Conservation (phyloP, 2,797 vertebrate genomes). For the Micropoecilia bifurca region DNA sequence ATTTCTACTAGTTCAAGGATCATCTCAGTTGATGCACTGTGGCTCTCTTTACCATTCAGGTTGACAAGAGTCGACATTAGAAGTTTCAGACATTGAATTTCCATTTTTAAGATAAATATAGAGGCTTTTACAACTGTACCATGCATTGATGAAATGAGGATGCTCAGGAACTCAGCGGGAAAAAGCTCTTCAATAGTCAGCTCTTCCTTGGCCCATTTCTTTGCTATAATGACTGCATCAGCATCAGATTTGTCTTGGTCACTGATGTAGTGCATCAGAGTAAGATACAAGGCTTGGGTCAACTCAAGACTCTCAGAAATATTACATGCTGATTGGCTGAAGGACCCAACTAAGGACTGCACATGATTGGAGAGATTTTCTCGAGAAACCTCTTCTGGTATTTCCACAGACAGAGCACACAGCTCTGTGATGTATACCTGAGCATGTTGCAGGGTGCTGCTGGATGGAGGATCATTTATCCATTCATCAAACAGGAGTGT, state of each 20-base stretch:
- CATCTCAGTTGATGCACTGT: not conserved
- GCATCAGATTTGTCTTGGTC: rapidly evolving
- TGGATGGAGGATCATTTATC: not conserved
- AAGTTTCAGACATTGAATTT: conserved; percentile 17
- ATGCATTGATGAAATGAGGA: not conserved
- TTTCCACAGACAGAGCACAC: not conserved
- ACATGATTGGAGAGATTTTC: not conserved
- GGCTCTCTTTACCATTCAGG: conserved; percentile 9
- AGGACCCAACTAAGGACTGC: conserved; percentile 18
- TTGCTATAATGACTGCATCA: not conserved
- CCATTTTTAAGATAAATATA: conserved; percentile 7
- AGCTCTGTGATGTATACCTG: conserved; percentile 41
- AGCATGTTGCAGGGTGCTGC: conserved; percentile 21
- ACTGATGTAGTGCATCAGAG: rapidly evolving
- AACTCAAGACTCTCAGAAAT: not conserved
- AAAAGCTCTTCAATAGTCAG: conserved; percentile 7
- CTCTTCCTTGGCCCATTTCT: conserved; percentile 1
- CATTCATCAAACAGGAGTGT: conserved; percentile 36
- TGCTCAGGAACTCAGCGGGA: not conserved
- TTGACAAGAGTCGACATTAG: conserved; percentile 14
- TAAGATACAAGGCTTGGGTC: conserved; percentile 30
- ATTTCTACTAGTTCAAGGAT: not conserved
- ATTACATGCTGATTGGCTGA: conserved; percentile 18
- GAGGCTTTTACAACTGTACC: rapidly evolving
- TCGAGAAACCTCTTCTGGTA: rapidly evolving